Percentiles rank a stretch among this genome's conserved stretches.
Evolutionary conservation across 2,888 invertebrate species (phyloP).

Genomic region (Drosophila cognata): DNA sequence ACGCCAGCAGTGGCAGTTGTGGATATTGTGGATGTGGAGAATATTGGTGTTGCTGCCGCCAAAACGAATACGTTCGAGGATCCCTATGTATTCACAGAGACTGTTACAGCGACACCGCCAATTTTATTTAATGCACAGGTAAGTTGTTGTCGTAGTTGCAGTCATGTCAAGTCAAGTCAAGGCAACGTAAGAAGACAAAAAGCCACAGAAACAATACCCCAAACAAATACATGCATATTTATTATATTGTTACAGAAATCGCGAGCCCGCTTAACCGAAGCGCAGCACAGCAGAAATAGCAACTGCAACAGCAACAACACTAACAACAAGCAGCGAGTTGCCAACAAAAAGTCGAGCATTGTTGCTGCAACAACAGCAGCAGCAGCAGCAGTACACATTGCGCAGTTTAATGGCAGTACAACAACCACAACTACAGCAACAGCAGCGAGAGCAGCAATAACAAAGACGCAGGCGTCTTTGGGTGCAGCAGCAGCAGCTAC

Average conservation of each 20-base stretch:
- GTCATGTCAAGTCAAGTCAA: slow-evolving; percentile 31
- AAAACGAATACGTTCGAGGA: slow-evolving; percentile 82
- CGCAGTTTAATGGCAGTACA: slow-evolving; percentile 63
- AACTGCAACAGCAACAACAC: slow-evolving; percentile 40
- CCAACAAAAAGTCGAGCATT: slow-evolving; percentile 56
- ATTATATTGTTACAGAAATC: slow-evolving; percentile 70
- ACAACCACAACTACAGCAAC: slow-evolving; percentile 33
- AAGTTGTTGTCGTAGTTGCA: slow-evolving; percentile 17
- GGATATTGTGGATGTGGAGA: slow-evolving; percentile 46
- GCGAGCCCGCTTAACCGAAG: slow-evolving; percentile 78
- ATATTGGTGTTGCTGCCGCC: slow-evolving; percentile 51
- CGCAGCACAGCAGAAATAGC: slow-evolving; percentile 56
- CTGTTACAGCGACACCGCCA: slow-evolving; percentile 84
- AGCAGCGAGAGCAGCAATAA: slow-evolving; percentile 41
- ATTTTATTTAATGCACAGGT: slow-evolving; percentile 85
- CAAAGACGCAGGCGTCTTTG: slow-evolving; percentile 79
- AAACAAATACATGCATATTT: slow-evolving; percentile 1
- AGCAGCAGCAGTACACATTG: slow-evolving; percentile 35
- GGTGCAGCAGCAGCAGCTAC: slow-evolving; percentile 40
- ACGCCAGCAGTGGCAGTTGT: slow-evolving; percentile 35
- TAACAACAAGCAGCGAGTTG: slow-evolving; percentile 48
- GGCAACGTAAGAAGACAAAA: slow-evolving; percentile 24
- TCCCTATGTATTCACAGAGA: slow-evolving; percentile 85
- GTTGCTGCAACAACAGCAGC: slow-evolving; percentile 42
- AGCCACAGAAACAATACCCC: slow-evolving; percentile 30